Evolutionary conservation across 2,113 vertebrate species (phyloP), one percentile per base, ranked within the genome.

Genomic region (Puffinus mauretanicus): DNA sequence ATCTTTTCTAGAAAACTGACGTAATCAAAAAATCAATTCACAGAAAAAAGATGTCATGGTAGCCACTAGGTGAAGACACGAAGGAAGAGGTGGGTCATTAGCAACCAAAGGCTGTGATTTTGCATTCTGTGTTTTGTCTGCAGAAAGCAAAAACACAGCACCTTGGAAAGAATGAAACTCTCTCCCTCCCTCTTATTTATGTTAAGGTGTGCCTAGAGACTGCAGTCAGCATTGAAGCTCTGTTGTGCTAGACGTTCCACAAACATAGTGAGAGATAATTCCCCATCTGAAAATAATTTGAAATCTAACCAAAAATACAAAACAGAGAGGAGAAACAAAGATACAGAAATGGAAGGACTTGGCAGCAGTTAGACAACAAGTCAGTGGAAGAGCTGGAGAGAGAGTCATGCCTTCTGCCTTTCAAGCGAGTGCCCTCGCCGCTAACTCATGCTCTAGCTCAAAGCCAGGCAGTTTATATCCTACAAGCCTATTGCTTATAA

Each of bases 221-320:
- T 82, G 27, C 70, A 93, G 83, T 93, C 78, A 91, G 78, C 66
- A 62, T 5, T 32, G 75, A 65, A 88, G 55, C 17, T 66, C 54
- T 77, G 54, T 80, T 93, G 90, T 93, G 49, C 73, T 92, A 96
- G 93, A 96, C 30, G 0, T 90, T 97, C 93, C 91, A 93, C 78
- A 97, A 96, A 96, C 90, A 94, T 5, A 96, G 84, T 16, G 52
- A 95, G 86, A 93, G 81, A 94, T 93, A 93, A 94, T 94, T 57
- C 30, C 22, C 34, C 89, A 95, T 80, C 65, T 94, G 95, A 96
- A 95, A 91, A 93, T 93, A 76, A 91, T 95, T 95, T 96, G 52
- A 94, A 91, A 89, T 85, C 44, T 44, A 82, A 91, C 81, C 77
- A 79, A 96, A 95, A 95, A 87, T 36, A 94, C 77, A 93, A 87